A percentile compares a stretch with the other conserved stretches of the same genome.
Evolutionary conservation across 2,888 invertebrate genomes (phyloP).

Genomic region (Pelosia muscerda): DNA sequence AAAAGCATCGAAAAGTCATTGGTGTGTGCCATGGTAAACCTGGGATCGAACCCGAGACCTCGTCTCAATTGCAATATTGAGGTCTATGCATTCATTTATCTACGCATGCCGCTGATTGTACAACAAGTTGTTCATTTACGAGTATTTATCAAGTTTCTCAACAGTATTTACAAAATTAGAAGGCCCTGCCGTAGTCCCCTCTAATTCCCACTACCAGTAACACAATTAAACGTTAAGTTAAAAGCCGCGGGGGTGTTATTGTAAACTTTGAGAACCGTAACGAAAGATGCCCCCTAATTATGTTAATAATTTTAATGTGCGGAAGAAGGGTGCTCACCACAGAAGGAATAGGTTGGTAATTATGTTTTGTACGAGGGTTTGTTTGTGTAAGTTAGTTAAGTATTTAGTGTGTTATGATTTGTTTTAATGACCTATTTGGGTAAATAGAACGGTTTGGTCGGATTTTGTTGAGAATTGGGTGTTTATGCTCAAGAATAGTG

Average conservation of each 20-base stretch:
- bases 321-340: conserved; percentile 14
- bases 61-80: no score
- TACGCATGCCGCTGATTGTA: no score
- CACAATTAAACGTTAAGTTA: conserved; percentile 15
- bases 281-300: conserved; percentile 26
- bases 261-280: conserved; percentile 25
- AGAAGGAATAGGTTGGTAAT: conserved; percentile 16
- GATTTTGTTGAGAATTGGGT: neutral
- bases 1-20: no score
- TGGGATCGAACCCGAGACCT: no score
- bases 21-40: no score
- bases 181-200: neutral
- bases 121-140: neutral
- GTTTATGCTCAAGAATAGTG: no score
- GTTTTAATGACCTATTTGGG: no score
- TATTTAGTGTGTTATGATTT: neutral
- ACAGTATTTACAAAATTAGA: no score
- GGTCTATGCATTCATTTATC: no score
- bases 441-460: neutral
- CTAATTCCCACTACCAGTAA: conserved; percentile 8
- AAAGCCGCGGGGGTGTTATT: neutral
- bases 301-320: conserved; percentile 29
- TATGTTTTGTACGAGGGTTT: neutral
- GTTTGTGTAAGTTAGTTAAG: conserved; percentile 6
- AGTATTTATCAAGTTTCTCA: neutral